Base-by-base conservation (phyloP, 2,797 vertebrate genomes). In the Oreochromis mossambicus region DNA sequence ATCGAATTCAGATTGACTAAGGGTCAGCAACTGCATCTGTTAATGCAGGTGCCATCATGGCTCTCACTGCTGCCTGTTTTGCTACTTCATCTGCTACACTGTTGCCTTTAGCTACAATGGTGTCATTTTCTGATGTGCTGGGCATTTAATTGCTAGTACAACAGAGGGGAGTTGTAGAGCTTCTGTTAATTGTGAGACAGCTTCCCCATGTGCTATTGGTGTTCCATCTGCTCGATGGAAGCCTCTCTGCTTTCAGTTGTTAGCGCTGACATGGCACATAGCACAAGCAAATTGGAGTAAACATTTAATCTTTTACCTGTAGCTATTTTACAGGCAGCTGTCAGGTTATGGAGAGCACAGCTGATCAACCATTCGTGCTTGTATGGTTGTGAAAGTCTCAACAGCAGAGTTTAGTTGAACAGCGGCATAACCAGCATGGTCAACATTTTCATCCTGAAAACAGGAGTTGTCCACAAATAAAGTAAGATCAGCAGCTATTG, bases 391-490 rank as follows among this genome's bases (percentile, higher is more conserved):
- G 56, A 61, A 61, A 61, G 56, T 19, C 32, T 61, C 58, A 61
- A 34, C 58, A 61, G 29, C 58, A 36, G 32, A 63, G 6, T 63
- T 63, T 36, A 24, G 12, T 38, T 68, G n/a, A 66, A 3, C 34
- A n/a, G 4, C 1, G 1, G 32, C 58, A 38, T 2, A 56, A 56
- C 1, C 54, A 56, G 3, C 24, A 29, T 0, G 29, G 7, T 56
- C 13, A 56, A 29, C 54, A 7, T 56, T 55, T 55, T 55, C 54
- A 55, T 55, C 54, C 24, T 55, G 54, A 2, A 15, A 55, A 0
- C 13, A 55, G 54, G 54, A 55, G 13, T 56, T 29, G 2, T 15
- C 54, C 54, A 56, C 1, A 56, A 56, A 29, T 56, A 3, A 15
- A 56, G 24, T 56, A 5, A 29, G 24, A 56, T 15, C 24, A 56